Percentiles rank a stretch among this genome's conserved stretches.
These are phyloP conservation scores for Microtus pennsylvanicus DNA, from an alignment of 2,113 vertebrate genomes.

Conservation along the genomic window DNA sequence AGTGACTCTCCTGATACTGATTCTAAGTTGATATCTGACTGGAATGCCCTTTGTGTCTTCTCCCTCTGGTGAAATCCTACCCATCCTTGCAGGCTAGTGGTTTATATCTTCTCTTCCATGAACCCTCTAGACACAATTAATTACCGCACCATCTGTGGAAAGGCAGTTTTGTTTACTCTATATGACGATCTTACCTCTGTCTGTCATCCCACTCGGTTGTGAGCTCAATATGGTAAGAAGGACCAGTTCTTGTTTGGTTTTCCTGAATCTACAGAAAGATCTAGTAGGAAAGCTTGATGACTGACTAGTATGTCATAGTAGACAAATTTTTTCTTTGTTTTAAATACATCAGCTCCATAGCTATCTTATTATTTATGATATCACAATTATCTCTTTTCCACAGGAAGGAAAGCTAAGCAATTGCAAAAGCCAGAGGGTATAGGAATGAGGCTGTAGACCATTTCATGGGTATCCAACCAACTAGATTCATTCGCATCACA, in stretches of 20 bases:
- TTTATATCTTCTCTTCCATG: not conserved
- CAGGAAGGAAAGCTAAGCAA: constrained; percentile 13
- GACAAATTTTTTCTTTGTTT: not conserved
- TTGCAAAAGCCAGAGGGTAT: not conserved
- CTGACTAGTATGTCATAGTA: not conserved
- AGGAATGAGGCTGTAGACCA: not conserved
- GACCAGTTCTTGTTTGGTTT: not conserved
- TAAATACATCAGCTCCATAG: not conserved
- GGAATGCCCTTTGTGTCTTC: not conserved
- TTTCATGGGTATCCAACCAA: not conserved
- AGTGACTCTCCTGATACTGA: constrained; percentile 34
- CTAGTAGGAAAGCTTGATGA: not conserved
- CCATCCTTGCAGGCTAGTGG: not conserved
- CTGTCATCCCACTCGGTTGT: not conserved
- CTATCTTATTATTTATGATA: not conserved
- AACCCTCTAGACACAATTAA: constrained; percentile 32
- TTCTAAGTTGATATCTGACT: constrained; percentile 25
- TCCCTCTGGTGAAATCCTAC: constrained; percentile 43
- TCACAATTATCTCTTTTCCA: not conserved
- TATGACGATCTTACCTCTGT: constrained; percentile 21
- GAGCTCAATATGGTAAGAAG: not conserved
- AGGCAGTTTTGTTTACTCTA: not conserved
- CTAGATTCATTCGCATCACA: not conserved
- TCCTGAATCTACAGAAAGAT: not conserved
- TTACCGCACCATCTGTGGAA: not conserved